Conservation (phyloP, 2,113 vertebrate genomes). For the Pogonocichla stellata region DNA sequence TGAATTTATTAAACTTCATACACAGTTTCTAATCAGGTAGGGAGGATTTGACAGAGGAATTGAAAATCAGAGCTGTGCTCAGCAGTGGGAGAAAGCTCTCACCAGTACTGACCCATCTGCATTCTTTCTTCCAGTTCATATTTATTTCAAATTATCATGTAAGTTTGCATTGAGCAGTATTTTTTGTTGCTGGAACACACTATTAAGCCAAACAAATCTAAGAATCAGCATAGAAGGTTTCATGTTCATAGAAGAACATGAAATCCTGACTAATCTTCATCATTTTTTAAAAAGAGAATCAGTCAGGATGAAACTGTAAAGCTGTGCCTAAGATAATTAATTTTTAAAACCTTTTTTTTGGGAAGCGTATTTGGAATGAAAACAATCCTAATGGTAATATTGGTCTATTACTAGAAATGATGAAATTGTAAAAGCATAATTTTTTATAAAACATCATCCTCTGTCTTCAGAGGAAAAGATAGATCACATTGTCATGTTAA, state of each 20-base stretch:
- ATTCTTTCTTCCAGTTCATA: neutral
- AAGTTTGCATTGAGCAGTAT: neutral
- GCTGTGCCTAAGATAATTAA: conserved; percentile 46
- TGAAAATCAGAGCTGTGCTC: neutral
- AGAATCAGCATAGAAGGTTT: neutral
- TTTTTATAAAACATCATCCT: conserved; percentile 35
- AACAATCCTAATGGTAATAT: conserved; percentile 44
- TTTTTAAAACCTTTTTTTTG: conserved; percentile 39
- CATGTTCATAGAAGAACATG: neutral
- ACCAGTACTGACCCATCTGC: neutral
- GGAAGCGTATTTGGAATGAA: conserved; percentile 54
- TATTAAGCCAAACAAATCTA: neutral
- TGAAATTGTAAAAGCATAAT: conserved; percentile 41
- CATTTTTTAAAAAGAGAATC: conserved; percentile 34
- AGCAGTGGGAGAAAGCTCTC: neutral
- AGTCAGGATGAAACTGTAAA: conserved; percentile 19
- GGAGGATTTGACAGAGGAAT: neutral
- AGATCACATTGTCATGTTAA: conserved; percentile 38
- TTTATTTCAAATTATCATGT: neutral
- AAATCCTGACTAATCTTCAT: conserved; percentile 42
- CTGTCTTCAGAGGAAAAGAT: conserved; percentile 32
- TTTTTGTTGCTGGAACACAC: neutral
- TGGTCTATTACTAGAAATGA: conserved; percentile 52
- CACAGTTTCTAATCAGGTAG: neutral
- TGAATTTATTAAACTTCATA: neutral